Evolutionary conservation across 2,888 invertebrate species (phyloP).

Genomic region (Polyommatus icarus): DNA sequence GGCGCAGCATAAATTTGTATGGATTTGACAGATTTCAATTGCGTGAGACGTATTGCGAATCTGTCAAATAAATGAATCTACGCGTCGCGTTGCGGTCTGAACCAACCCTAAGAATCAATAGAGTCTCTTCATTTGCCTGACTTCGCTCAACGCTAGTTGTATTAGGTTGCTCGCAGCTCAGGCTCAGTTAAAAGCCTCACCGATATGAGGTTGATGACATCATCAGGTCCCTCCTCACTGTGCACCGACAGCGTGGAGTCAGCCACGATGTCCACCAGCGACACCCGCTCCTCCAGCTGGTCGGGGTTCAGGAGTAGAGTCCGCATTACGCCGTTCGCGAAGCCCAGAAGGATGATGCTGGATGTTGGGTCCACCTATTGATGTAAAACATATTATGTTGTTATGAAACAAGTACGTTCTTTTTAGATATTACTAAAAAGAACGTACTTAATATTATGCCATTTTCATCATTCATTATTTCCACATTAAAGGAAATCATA

Average conservation of each 20-base stretch:
- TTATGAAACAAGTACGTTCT: too few relatives aligned
- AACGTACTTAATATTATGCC: too few relatives aligned
- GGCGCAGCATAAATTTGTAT: too few relatives aligned
- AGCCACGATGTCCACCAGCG: constrained; percentile 57
- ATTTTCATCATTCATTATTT: too few relatives aligned
- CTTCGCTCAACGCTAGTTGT: background rate
- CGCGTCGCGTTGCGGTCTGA: too few relatives aligned
- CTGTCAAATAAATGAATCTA: too few relatives aligned
- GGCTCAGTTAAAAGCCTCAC: constrained; percentile 45
- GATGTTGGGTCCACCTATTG: constrained; percentile 82
- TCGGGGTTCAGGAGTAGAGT: constrained; percentile 65
- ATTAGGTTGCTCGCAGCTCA: background rate
- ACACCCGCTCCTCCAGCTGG: constrained; percentile 48
- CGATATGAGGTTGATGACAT: constrained; percentile 63
- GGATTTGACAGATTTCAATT: too few relatives aligned
- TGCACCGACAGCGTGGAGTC: constrained; percentile 65
- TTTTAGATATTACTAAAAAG: too few relatives aligned
- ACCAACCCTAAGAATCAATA: background rate
- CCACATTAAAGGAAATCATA: too few relatives aligned
- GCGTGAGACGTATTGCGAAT: too few relatives aligned
- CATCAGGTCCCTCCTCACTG: constrained; percentile 60
- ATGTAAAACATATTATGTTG: too few relatives aligned
- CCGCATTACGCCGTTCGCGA: constrained; percentile 86
- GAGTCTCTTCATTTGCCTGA: background rate
- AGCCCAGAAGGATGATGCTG: constrained; percentile 84